Percentiles rank a stretch among this genome's conserved stretches.
phyloP scores from a whole-genome alignment of 2,113 vertebrate genomes.

The Procavia capensis region DNA sequence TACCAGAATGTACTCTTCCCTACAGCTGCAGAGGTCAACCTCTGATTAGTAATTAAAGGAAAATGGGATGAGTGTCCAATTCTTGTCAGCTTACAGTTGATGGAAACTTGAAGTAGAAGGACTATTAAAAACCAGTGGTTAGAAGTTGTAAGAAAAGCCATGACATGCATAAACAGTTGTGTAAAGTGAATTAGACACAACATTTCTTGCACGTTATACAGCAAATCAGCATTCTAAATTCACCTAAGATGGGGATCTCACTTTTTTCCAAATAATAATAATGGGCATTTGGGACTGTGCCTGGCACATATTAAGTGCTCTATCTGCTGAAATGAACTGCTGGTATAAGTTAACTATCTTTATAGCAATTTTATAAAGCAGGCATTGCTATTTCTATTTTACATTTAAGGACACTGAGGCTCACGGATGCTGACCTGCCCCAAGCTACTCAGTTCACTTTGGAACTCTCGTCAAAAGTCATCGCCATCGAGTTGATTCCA shows the following conservation, averaged over 20 bases:
- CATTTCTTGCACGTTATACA: not conserved
- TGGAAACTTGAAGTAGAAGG: not conserved
- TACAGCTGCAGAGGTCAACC: not conserved
- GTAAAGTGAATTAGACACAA: not conserved
- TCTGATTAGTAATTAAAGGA: not conserved
- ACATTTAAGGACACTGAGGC: not conserved
- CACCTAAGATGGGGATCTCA: not conserved
- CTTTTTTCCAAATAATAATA: not conserved
- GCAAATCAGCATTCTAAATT: not conserved
- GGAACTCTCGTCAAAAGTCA: too few relatives aligned
- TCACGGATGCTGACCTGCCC: not conserved
- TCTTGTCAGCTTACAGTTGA: not conserved
- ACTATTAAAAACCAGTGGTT: not conserved
- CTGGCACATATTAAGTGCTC: not conserved
- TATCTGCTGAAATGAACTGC: not conserved
- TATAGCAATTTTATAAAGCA: not conserved
- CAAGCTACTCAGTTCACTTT: not conserved
- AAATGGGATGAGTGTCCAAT: not conserved
- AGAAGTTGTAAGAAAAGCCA: not conserved
- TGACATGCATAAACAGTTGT: not conserved
- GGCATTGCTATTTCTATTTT: not conserved
- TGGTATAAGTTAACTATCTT: not conserved
- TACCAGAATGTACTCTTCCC: not conserved
- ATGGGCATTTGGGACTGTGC: not conserved
- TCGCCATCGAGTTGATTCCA: too few relatives aligned